Conservation (phyloP, 2,888 invertebrate species). For the Phyto melanocephala region DNA sequence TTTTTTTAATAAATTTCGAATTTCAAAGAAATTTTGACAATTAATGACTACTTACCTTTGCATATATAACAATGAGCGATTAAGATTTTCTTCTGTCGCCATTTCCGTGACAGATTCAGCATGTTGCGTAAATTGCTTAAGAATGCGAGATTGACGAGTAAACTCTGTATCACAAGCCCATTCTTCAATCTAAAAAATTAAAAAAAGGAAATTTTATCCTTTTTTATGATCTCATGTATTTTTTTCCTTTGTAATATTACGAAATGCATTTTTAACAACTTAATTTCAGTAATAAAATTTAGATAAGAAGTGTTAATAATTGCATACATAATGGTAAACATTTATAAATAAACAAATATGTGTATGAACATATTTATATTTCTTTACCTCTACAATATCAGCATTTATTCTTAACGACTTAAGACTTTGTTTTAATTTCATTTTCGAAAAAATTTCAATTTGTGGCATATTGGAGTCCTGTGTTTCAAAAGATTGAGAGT, state of each 20-base stretch:
- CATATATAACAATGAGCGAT: slow-evolving; percentile 80
- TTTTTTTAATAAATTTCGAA: too few relatives aligned
- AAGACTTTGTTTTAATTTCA: slow-evolving; percentile 84
- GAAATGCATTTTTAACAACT: too few relatives aligned
- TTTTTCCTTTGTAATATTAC: too few relatives aligned
- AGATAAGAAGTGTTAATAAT: too few relatives aligned
- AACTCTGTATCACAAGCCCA: slow-evolving; percentile 82
- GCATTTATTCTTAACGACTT: slow-evolving; percentile 93
- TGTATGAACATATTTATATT: neutral
- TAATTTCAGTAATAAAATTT: too few relatives aligned
- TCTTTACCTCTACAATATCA: slow-evolving; percentile 83
- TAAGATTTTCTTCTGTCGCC: slow-evolving; percentile 78
- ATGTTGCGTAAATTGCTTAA: slow-evolving; percentile 77
- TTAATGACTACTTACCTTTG: slow-evolving; percentile 76
- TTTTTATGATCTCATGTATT: neutral
- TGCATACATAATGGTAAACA: too few relatives aligned
- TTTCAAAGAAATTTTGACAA: too few relatives aligned
- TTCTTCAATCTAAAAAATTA: slow-evolving; percentile 80
- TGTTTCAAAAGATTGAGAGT: slow-evolving; percentile 72
- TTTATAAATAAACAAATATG: too few relatives aligned
- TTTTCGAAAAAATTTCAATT: slow-evolving; percentile 73
- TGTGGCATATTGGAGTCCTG: slow-evolving; percentile 74
- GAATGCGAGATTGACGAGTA: slow-evolving; percentile 76
- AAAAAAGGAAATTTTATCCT: neutral
- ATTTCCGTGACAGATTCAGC: slow-evolving; percentile 73